Evolutionary conservation across 2,113 vertebrate genomes (phyloP).

Genomic region (Stegostoma tigrinum): DNA sequence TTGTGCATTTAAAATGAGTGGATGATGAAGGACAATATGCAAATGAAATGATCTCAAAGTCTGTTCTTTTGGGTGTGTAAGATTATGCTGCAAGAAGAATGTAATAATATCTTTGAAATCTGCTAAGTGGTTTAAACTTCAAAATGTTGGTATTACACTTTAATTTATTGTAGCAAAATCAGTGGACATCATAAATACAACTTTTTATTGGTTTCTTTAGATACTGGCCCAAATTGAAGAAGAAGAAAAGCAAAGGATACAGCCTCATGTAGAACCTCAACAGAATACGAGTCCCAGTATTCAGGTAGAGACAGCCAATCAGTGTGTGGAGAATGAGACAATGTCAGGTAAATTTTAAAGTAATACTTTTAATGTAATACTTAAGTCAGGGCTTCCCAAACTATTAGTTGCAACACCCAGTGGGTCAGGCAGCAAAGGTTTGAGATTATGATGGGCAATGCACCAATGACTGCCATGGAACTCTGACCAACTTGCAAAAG

Average conservation of each 20-base stretch:
- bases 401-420: too few species aligned
- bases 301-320: background rate
- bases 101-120: background rate
- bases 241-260: slow-evolving; percentile 45
- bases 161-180: background rate
- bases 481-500: too few species aligned
- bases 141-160: background rate
- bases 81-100: slow-evolving; percentile 4
- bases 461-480: too few species aligned
- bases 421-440: too few species aligned
- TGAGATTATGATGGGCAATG: too few species aligned
- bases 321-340: background rate
- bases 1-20: background rate
- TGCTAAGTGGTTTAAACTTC: background rate
- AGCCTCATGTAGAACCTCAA: background rate
- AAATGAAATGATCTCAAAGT: background rate
- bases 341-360: background rate
- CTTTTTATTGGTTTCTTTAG: slow-evolving; percentile 44
- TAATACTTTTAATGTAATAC: background rate
- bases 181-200: background rate
- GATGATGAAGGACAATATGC: background rate
- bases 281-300: background rate
- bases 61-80: background rate
- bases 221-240: slow-evolving; percentile 53
- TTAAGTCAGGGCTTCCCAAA: too few species aligned